Evolutionary conservation across 2,797 vertebrate genomes (phyloP), one percentile per base, ranked within the genome.

Genomic region (Cynopterus sphinx): DNA sequence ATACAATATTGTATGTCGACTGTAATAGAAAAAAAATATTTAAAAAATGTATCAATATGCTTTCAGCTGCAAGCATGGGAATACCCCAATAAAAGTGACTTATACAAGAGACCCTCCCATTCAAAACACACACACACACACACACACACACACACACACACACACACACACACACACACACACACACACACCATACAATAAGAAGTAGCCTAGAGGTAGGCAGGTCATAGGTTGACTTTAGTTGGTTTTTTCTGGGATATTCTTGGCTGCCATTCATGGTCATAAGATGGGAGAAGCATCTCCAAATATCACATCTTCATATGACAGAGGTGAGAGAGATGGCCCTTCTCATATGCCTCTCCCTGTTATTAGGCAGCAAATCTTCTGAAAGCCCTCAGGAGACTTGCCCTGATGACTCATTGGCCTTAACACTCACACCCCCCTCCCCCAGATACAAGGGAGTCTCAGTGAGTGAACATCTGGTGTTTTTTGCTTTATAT

Each of bases 201-300:
- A 81, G 65, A 79, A 86, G 43, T 41, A 82, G 63, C 55, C 39
- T 6, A n/a, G 86, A 87, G 16, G 49, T 21, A 31, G 19, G 26
- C 4, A 10, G 51, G 9, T 92, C 55, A 75, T 49, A 82, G 22
- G 36, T 46, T 86, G 59, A 73, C 68, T 49, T 8, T 22, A 22
- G 26, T 22, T 90, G 91, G 31, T 55, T 78, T 93, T 93, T 87
- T 91, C 84, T 91, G 49, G 74, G 28, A 91, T 57, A 61, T 33
- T 65, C 55, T 75, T 87, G 77, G 73, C 11, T 3, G 28, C 24
- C 6, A 31, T 70, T 92, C 3, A 5, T 24, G 53, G 41, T 73
- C 55, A 39, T 68, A 67, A 89, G 79, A 74, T 41, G 53, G 43
- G 39, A 28, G 51, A 74, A 90, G 59, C 26, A 85, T 57, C 33